A percentile compares a stretch with the other conserved stretches of the same genome.
Conservation (phyloP, 2,888 invertebrate species). For the Oscheius onirici region DNA sequence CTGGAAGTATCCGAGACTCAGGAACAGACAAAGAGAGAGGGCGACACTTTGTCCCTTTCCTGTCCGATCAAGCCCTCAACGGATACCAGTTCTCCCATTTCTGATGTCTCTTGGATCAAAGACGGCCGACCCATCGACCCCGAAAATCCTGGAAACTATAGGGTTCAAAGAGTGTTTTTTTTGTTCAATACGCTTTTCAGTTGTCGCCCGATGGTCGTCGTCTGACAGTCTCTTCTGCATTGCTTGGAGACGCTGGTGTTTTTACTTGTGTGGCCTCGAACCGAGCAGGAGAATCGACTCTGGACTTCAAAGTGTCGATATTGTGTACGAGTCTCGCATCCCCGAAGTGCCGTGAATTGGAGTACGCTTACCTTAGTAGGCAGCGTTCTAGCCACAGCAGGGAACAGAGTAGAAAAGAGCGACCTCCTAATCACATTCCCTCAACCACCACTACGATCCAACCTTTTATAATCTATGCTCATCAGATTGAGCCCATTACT, state of each 20-base stretch:
- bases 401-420: neutral
- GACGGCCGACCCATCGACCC: constrained; percentile 76
- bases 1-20: constrained; percentile 53
- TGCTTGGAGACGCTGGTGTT: constrained; percentile 73
- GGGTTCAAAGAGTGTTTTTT: neutral
- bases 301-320: constrained; percentile 77
- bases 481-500: neutral
- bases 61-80: constrained; percentile 74
- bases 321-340: constrained; percentile 68
- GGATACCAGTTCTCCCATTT: constrained; percentile 51
- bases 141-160: constrained; percentile 16
- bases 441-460: constrained; percentile 36
- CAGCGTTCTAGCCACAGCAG: neutral
- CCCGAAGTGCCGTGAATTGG: constrained; percentile 53
- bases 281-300: constrained; percentile 78
- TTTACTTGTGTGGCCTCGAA: constrained; percentile 79
- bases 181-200: constrained; percentile 33
- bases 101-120: constrained; percentile 72
- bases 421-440: neutral
- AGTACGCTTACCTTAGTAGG: constrained; percentile 39
- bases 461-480: constrained; percentile 17
- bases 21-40: constrained; percentile 73
- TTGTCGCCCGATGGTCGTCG: constrained; percentile 60
- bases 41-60: constrained; percentile 75
- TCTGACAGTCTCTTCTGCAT: constrained; percentile 43